Conservation (phyloP, 2,113 vertebrate genomes). For the Callospermophilus lateralis region DNA sequence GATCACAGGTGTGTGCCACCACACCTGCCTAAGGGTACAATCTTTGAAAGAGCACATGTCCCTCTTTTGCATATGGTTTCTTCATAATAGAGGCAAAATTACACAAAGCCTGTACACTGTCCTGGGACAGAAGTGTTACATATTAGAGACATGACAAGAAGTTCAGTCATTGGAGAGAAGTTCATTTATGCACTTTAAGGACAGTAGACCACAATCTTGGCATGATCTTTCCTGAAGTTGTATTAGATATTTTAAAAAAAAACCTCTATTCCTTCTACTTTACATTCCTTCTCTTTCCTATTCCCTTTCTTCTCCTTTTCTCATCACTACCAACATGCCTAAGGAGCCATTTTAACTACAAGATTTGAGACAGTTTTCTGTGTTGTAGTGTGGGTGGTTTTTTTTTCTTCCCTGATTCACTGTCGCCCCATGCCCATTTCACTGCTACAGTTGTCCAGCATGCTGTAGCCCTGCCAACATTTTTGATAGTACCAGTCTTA, state of each 20-base stretch:
- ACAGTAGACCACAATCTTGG: not conserved
- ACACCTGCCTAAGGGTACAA: not conserved
- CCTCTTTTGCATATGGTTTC: not conserved
- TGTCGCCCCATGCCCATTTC: not conserved
- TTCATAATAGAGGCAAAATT: slow-evolving; percentile 18
- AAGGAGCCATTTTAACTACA: slow-evolving; percentile 20
- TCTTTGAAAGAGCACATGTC: slow-evolving; percentile 31
- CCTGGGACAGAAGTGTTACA: not conserved
- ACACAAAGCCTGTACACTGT: not conserved
- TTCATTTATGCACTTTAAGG: not conserved
- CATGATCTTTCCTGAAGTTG: not conserved
- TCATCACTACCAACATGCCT: not conserved
- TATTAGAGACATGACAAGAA: not conserved
- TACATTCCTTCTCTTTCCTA: not conserved
- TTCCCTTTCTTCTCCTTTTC: not conserved
- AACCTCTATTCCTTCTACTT: not conserved
- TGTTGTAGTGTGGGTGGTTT: not conserved
- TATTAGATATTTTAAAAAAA: not conserved
- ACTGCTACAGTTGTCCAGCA: not conserved
- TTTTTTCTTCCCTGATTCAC: too few species aligned
- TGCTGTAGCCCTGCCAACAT: not conserved
- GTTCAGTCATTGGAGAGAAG: not conserved
- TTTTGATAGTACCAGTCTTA: slow-evolving; percentile 13
- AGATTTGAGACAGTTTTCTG: slow-evolving; percentile 31
- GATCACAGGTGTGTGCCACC: too few species aligned